Evolutionary conservation across 2,888 invertebrate species (phyloP).

Genomic region (Hypomecis atomaria): DNA sequence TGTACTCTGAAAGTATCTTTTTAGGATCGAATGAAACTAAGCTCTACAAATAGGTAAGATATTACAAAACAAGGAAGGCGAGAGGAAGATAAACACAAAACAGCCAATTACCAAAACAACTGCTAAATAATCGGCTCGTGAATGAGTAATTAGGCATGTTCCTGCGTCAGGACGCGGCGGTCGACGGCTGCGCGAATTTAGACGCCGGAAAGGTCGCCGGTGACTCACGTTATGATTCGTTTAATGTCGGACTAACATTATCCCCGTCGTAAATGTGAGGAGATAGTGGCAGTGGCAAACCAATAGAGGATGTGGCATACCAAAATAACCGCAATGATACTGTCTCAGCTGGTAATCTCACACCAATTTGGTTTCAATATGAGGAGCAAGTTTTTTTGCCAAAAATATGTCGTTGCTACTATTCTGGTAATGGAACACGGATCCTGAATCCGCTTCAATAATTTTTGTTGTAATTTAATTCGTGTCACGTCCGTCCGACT

Average conservation of each 20-base stretch:
- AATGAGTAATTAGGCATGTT: conserved; percentile 57
- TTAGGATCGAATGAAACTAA: not conserved
- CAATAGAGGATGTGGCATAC: conserved; percentile 26
- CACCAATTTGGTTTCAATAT: conserved; percentile 5
- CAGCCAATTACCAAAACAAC: conserved; percentile 18
- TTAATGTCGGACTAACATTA: conserved; percentile 37
- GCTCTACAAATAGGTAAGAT: conserved; percentile 2
- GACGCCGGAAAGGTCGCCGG: conserved; percentile 71
- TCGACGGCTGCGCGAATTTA: conserved; percentile 78
- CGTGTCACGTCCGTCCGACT: conserved; percentile 14
- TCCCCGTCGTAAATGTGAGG: conserved; percentile 30
- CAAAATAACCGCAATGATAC: not conserved
- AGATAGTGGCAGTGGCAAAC: conserved; percentile 38
- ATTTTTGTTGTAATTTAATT: conserved; percentile 9
- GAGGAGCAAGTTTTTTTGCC: not conserved
- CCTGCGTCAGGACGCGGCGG: conserved; percentile 51
- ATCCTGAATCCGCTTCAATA: not conserved
- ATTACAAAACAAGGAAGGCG: conserved; percentile 23
- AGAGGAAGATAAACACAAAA: conserved; percentile 9
- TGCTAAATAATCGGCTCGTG: conserved; percentile 28
- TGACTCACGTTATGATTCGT: conserved; percentile 67
- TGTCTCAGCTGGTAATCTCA: not conserved
- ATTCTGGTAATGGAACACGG: conserved; percentile 1
- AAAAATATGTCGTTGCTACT: not conserved
- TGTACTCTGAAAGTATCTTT: conserved; percentile 22